Base-by-base conservation (phyloP, 2,888 invertebrate genomes). In the Drosophila fungiperda region DNA sequence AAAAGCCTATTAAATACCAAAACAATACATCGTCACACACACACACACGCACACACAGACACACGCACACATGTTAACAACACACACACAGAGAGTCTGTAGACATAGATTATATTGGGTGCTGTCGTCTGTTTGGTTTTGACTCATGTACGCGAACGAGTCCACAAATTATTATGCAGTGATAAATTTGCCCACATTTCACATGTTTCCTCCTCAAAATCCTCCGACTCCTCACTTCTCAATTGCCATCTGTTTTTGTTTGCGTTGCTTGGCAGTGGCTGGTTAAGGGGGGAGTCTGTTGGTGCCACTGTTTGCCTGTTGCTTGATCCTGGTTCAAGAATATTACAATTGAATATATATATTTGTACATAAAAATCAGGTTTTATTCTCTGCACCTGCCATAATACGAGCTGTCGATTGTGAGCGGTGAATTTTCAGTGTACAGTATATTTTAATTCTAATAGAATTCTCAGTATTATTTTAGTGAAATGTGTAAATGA, bases 1-100 rank as follows among this genome's bases (percentile, higher is more conserved):
- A 83, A 86, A 86, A 79, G 81, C 76, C 71, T 79, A 83, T 80
- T 87, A 84, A 84, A 87, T 87, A 73, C 77, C 87, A 80, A 84
- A 84, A 84, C 83, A 87, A 87, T 79, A 63, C 69, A 32, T 62
- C 60, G 45, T 42, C 68, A 55, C 62, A 49, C 48, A 29, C 48
- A 33, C 58, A 50, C 35, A 23, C 42, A 20, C 33, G 32, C 52
- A 38, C 62, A 50, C 49, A 48, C 15, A 29, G 2, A 2, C 15
- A 29, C 29, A 29, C 36, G 20, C 23, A 42, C 9, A 40, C 40
- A 45, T 32, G 3, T 6, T 29, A 26, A 50, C 29, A 17, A 57
- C 55, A 57, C 61, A 53, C 61, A 72, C 54, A 71, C 42, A 61
- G 66, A 73, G 63, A 52, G 48, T 38, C 40, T 65, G 49, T 49